phyloP scores from a whole-genome alignment of 2,113 vertebrate genomes.

The Mionectes macconnelli region DNA sequence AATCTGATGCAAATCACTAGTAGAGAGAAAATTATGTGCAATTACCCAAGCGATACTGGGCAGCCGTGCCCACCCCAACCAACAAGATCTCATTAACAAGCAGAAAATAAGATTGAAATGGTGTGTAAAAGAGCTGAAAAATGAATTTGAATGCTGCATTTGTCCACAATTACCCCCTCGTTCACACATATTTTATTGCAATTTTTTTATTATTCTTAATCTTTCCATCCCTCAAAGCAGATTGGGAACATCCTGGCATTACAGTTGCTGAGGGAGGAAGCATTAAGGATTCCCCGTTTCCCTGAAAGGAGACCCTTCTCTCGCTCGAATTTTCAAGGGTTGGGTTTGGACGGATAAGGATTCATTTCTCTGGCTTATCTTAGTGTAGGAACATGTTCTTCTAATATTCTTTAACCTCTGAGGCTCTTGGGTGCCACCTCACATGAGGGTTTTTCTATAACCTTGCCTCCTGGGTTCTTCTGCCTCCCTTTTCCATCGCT shows the following conservation, averaged over 20 bases:
- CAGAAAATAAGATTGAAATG: slow-evolving; percentile 99
- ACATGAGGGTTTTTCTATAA: background rate
- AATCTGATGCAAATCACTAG: slow-evolving; percentile 94
- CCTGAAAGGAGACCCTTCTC: slow-evolving; percentile 77
- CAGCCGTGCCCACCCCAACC: slow-evolving; percentile 95
- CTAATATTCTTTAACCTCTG: background rate
- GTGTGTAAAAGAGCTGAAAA: slow-evolving; percentile 99
- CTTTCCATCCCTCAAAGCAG: slow-evolving; percentile 96
- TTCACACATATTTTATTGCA: slow-evolving; percentile 98
- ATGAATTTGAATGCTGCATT: slow-evolving; percentile 99
- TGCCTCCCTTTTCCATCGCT: background rate
- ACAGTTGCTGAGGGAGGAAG: slow-evolving; percentile 85
- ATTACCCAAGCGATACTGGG: slow-evolving; percentile 97
- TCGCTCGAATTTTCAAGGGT: slow-evolving; percentile 60
- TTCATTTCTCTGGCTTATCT: slow-evolving; percentile 75
- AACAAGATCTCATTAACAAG: slow-evolving; percentile 99
- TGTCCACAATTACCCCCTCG: slow-evolving; percentile 99
- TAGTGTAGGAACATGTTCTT: slow-evolving; percentile 59
- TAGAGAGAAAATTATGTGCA: slow-evolving; percentile 98
- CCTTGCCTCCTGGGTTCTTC: background rate
- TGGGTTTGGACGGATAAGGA: slow-evolving; percentile 75
- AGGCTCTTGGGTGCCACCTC: background rate
- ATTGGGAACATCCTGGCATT: slow-evolving; percentile 98
- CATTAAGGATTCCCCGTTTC: slow-evolving; percentile 88
- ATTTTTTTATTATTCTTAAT: slow-evolving; percentile 92